Conservation (phyloP, 2,797 vertebrate species). For the Gallinago stenura region DNA sequence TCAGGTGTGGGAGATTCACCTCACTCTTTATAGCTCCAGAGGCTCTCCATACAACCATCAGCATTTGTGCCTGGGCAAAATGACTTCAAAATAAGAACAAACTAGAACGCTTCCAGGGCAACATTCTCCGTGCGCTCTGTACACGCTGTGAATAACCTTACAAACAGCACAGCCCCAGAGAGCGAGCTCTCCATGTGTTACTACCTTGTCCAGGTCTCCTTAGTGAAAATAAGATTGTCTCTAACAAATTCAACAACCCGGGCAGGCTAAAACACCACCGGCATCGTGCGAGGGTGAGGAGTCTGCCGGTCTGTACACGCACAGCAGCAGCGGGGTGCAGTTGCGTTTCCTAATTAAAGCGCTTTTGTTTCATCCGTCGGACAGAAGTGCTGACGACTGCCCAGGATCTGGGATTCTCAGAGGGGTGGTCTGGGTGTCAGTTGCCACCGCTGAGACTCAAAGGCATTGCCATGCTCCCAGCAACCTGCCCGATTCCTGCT, state of each 20-base stretch:
- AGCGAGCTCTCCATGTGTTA: background rate
- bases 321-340: background rate
- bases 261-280: background rate
- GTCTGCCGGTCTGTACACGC: background rate
- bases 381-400: background rate
- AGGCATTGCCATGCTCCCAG: background rate
- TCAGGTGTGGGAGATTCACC: background rate
- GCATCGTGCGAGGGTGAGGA: background rate
- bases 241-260: rapidly evolving
- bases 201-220: background rate
- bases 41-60: background rate
- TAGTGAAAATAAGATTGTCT: background rate
- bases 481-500: rapidly evolving
- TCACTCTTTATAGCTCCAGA: background rate
- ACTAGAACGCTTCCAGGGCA: background rate
- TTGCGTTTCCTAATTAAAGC: background rate
- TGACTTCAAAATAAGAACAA: background rate
- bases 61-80: background rate
- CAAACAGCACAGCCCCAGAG: background rate
- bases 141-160: background rate
- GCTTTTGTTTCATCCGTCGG: background rate
- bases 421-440: background rate
- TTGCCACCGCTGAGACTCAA: background rate
- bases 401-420: background rate
- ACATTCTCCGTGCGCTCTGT: background rate